phyloP scores from a whole-genome alignment of 2,888 invertebrate genomes.

The Ceraclea dissimilis region DNA sequence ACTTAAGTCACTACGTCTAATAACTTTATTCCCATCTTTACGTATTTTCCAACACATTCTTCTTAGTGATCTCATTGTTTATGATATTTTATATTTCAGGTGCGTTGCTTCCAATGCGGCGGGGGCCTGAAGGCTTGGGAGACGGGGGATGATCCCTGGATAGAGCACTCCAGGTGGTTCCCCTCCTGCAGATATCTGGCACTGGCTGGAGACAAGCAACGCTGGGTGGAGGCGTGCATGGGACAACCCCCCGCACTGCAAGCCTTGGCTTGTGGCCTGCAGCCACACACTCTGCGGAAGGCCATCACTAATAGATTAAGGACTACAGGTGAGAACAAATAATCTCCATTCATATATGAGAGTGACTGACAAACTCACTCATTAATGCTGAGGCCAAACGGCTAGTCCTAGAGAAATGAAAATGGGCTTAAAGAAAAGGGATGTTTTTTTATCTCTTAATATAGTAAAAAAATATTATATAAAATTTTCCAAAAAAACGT shows the following conservation, averaged over 20 bases:
- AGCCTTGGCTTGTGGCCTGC: slow-evolving; percentile 41
- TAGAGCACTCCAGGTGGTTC: slow-evolving; percentile 92
- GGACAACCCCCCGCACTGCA: slow-evolving; percentile 35
- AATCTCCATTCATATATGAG: too few relatives aligned
- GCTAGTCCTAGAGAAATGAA: too few relatives aligned
- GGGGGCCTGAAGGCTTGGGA: slow-evolving; percentile 90
- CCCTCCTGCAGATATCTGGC: slow-evolving; percentile 78
- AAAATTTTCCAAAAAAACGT: too few relatives aligned
- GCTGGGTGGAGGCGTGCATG: slow-evolving; percentile 37
- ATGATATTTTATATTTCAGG: slow-evolving; percentile 37
- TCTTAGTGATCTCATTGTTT: too few relatives aligned
- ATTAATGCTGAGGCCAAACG: too few relatives aligned
- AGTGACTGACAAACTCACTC: not conserved
- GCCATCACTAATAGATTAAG: slow-evolving; percentile 36
- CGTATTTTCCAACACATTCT: too few relatives aligned
- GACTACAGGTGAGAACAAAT: slow-evolving; percentile 32
- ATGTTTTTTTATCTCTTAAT: too few relatives aligned
- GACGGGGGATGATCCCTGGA: slow-evolving; percentile 84
- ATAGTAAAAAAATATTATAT: too few relatives aligned
- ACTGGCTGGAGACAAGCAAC: slow-evolving; percentile 68
- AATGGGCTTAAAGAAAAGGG: too few relatives aligned
- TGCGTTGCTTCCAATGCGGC: slow-evolving; percentile 91
- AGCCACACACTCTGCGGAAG: slow-evolving; percentile 39
- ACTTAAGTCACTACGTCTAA: too few relatives aligned
- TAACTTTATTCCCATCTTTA: too few relatives aligned